Base-by-base conservation (phyloP, 2,113 vertebrate genomes). In the Oreotragus oreotragus region DNA sequence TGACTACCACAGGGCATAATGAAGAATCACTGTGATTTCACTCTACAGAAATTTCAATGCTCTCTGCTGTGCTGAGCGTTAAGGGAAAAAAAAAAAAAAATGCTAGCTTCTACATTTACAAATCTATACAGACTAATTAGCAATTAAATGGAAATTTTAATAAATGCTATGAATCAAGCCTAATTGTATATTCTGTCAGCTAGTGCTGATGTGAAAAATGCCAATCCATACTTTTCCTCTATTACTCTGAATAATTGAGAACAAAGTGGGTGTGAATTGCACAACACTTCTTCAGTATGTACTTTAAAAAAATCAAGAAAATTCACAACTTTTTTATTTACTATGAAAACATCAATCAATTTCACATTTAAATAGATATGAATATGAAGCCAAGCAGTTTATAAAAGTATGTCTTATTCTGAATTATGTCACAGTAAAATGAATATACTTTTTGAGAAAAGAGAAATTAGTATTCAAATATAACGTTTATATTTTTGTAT, bases 121-220 rank as follows among this genome's bases (percentile, higher is more conserved):
- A 97, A 98, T 96, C 96, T 98, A 95, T 98, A 96, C 76, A 97
- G 95, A 77, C 96, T 98, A 98, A 98, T 98, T 98, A 98, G 94
- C 96, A 98, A 98, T 96, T 98, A 97, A 98, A 98, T 98, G 85
- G 88, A 96, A 98, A 97, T 96, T 96, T 97, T 98, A 97, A 98
- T 97, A 98, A 98, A 97, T 92, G 97, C 97, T 97, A 96, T 98
- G 97, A 98, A 98, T 98, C 96, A 98, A 98, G 88, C 11, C 87
- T 98, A 94, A 98, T 96, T 97, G 89, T 96, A 89, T 93, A 96
- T 97, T 96, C 96, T 98, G 96, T 97, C 95, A 98, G 66, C 73
- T 97, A 90, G 90, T 58, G 88, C 84, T 97, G 92, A 96, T 97
- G 47, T 96, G 89, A 88, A 80, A 95, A 98, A 96, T 97, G 58